Evolutionary conservation across 2,888 invertebrate species (phyloP).

Genomic region (Thymelicus sylvestris): DNA sequence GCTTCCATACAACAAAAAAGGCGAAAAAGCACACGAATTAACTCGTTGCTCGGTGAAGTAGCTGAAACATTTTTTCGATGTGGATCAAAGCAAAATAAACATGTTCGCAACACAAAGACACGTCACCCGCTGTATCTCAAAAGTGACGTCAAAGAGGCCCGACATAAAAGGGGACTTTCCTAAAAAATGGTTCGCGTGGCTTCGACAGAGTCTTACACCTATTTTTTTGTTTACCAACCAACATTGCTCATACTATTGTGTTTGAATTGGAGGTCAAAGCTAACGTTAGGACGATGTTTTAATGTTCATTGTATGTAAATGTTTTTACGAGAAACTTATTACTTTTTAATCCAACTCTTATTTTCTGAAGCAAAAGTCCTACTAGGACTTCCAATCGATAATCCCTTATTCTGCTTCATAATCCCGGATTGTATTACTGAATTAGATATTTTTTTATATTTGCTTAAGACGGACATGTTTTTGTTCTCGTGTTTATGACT

Average conservation of each 20-base stretch:
- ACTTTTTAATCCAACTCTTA: too few relatives aligned
- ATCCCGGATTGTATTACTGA: too few relatives aligned
- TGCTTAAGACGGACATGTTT: too few relatives aligned
- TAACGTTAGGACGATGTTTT: too few relatives aligned
- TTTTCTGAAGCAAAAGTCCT: too few relatives aligned
- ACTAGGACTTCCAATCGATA: too few relatives aligned
- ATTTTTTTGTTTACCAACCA: conserved; percentile 14
- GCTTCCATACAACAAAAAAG: conserved; percentile 19
- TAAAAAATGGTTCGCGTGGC: conserved; percentile 26
- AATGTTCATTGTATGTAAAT: too few relatives aligned
- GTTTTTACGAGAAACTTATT: too few relatives aligned
- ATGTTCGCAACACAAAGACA: conserved; percentile 44
- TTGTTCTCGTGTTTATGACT: too few relatives aligned
- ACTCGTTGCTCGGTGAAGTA: conserved; percentile 25
- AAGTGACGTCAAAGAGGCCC: conserved; percentile 36
- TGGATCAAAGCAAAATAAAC: conserved; percentile 40
- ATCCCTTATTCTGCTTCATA: too few relatives aligned
- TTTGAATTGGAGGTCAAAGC: neutral
- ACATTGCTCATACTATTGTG: conserved; percentile 2
- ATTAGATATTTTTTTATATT: too few relatives aligned
- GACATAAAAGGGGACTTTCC: conserved; percentile 34
- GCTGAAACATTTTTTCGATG: conserved; percentile 37
- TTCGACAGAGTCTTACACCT: conserved; percentile 17
- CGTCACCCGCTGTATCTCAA: conserved; percentile 38
- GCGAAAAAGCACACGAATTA: conserved; percentile 22